phyloP scores from a whole-genome alignment of 2,797 vertebrate species.

The Enteromius trimaculatus region DNA sequence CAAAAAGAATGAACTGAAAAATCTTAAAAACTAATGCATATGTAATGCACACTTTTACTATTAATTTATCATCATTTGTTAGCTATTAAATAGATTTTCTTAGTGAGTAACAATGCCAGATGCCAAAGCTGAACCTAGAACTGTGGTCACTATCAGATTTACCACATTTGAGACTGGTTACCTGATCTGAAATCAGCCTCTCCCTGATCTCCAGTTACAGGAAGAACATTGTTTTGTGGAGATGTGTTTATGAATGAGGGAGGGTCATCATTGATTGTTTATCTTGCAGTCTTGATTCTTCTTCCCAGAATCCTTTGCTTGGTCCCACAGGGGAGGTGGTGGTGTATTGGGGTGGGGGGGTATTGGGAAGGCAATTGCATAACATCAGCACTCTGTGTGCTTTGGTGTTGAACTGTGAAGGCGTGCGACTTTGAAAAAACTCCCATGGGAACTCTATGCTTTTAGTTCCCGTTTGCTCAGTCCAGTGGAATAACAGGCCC shows the following conservation, averaged over 20 bases:
- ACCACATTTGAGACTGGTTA: slow-evolving; percentile 1
- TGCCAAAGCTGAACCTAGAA: slow-evolving; percentile 3
- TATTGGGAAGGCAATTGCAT: slow-evolving; percentile 68
- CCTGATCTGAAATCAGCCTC: slow-evolving; percentile 42
- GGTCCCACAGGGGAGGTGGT: slow-evolving; percentile 66
- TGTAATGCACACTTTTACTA: slow-evolving; percentile 4
- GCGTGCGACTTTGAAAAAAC: slow-evolving; percentile 81
- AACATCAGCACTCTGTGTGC: slow-evolving; percentile 75
- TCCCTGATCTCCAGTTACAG: slow-evolving; percentile 44
- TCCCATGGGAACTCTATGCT: slow-evolving; percentile 77
- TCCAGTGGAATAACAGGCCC: slow-evolving; percentile 79
- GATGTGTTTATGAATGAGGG: slow-evolving; percentile 76
- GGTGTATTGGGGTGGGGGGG: slow-evolving; percentile 12
- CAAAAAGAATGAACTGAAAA: background rate
- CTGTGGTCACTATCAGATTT: slow-evolving; percentile 29
- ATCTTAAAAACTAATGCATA: background rate
- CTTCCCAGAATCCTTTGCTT: slow-evolving; percentile 79
- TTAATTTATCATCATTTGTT: background rate
- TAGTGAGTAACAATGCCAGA: background rate
- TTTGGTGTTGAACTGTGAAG: slow-evolving; percentile 83
- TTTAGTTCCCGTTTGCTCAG: slow-evolving; percentile 83
- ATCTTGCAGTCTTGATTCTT: slow-evolving; percentile 74
- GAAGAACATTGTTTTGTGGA: slow-evolving; percentile 33
- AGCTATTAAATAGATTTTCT: background rate
- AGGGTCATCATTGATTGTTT: slow-evolving; percentile 79